phyloP scores from a whole-genome alignment of 2,797 vertebrate genomes.

The Siniperca undulata region DNA sequence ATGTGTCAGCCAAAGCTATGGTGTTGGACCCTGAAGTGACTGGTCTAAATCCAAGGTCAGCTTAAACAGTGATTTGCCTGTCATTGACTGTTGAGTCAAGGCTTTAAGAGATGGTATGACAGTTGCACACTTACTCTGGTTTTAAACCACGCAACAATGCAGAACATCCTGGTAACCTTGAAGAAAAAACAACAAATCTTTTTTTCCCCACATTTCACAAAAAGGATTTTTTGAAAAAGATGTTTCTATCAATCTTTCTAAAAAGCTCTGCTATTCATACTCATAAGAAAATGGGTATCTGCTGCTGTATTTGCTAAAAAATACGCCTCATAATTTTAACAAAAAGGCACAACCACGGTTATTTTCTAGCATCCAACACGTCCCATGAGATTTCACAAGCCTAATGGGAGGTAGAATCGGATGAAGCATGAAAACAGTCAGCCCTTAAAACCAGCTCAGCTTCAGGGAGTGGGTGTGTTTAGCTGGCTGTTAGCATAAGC shows the following conservation, averaged over 20 bases:
- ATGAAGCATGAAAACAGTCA: constrained; percentile 58
- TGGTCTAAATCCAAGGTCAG: constrained; percentile 35
- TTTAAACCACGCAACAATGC: constrained; percentile 3
- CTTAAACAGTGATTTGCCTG: neutral
- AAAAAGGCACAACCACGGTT: constrained; percentile 39
- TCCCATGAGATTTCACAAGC: constrained; percentile 48
- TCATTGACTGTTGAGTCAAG: constrained; percentile 4
- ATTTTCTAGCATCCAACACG: constrained; percentile 38
- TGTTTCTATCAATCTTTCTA: neutral
- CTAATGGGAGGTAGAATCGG: constrained; percentile 52
- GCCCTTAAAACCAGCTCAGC: constrained; percentile 53
- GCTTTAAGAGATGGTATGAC: neutral
- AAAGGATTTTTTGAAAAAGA: neutral
- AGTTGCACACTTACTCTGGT: neutral
- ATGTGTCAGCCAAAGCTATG: neutral
- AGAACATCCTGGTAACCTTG: constrained; percentile 11
- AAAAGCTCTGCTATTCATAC: neutral
- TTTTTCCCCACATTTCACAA: neutral
- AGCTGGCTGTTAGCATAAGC: constrained; percentile 48
- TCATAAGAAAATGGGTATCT: neutral
- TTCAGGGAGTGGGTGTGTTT: constrained; percentile 50
- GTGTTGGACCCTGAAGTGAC: neutral
- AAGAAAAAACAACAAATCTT: neutral
- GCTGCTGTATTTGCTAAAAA: constrained; percentile 18
- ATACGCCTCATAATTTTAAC: constrained; percentile 52